phyloP scores from a whole-genome alignment of 2,888 invertebrate genomes.

The Drosophila peninsularis region DNA sequence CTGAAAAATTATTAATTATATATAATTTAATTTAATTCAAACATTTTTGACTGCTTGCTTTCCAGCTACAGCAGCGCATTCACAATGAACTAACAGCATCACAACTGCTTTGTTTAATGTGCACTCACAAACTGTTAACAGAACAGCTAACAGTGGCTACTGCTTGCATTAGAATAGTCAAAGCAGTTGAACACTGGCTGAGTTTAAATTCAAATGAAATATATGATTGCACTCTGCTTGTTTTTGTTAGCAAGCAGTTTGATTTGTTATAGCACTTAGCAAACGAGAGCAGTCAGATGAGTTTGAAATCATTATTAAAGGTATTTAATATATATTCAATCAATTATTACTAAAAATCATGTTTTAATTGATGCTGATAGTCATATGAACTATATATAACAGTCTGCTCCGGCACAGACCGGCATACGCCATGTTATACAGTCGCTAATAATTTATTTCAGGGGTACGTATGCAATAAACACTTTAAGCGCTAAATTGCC shows the following conservation, averaged over 20 bases:
- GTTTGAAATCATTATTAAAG: too few species aligned
- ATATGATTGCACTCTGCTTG: too few species aligned
- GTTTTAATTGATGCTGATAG: background rate
- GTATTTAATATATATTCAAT: too few species aligned
- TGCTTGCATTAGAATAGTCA: background rate
- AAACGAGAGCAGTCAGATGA: slow-evolving; percentile 1
- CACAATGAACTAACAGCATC: too few species aligned
- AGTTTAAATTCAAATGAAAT: too few species aligned
- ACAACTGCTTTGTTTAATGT: background rate
- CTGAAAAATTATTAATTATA: background rate
- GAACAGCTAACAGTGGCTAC: background rate
- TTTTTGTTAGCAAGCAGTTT: background rate
- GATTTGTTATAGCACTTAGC: slow-evolving; percentile 4
- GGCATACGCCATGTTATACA: slow-evolving; percentile 4
- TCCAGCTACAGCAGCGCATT: background rate
- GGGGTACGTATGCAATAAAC: slow-evolving; percentile 6
- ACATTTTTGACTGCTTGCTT: background rate
- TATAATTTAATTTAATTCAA: background rate
- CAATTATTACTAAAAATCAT: background rate
- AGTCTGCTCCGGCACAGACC: background rate
- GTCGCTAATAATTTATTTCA: background rate
- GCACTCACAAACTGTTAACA: background rate
- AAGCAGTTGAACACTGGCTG: background rate
- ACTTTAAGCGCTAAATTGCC: slow-evolving; percentile 65
- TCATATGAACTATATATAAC: background rate